These are phyloP conservation scores for Montipora sp. DNA, from an alignment of 64 coral and sea anemone species.

Conservation along the genomic window DNA sequence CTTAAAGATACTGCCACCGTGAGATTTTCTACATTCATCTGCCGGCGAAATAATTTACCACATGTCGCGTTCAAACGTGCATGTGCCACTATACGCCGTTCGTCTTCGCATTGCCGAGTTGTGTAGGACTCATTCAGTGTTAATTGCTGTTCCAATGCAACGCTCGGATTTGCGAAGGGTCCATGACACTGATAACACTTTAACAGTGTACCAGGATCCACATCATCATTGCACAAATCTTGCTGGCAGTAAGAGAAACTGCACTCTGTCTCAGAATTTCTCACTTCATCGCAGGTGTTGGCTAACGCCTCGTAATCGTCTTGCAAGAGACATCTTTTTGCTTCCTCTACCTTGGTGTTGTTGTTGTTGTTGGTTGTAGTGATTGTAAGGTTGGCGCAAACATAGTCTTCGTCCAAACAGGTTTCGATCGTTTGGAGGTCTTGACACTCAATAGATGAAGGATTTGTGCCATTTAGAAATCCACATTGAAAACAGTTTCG, in stretches of 20 bases:
- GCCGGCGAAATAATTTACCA: background rate
- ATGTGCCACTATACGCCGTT: background rate
- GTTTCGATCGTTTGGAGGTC: background rate
- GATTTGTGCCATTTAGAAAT: background rate
- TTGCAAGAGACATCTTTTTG: background rate
- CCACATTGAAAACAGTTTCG: constrained; percentile 1
- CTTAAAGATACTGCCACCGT: background rate
- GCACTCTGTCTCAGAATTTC: background rate
- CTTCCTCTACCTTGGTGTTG: background rate
- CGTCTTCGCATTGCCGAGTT: background rate
- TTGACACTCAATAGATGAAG: background rate
- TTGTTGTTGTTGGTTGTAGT: background rate
- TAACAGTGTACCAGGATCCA: background rate
- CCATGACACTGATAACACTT: background rate
- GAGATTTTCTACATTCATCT: background rate
- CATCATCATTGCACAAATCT: background rate
- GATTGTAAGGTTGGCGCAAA: background rate
- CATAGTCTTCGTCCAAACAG: background rate
- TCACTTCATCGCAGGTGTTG: background rate
- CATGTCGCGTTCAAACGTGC: background rate
- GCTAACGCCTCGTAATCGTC: background rate
- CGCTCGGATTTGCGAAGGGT: background rate
- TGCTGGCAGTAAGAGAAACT: background rate
- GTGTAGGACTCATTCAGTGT: background rate
- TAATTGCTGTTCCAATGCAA: background rate